Evolutionary conservation across 2,797 vertebrate species (phyloP), one percentile per base, ranked within the genome.

Genomic region (Pseudochromis fuscus): DNA sequence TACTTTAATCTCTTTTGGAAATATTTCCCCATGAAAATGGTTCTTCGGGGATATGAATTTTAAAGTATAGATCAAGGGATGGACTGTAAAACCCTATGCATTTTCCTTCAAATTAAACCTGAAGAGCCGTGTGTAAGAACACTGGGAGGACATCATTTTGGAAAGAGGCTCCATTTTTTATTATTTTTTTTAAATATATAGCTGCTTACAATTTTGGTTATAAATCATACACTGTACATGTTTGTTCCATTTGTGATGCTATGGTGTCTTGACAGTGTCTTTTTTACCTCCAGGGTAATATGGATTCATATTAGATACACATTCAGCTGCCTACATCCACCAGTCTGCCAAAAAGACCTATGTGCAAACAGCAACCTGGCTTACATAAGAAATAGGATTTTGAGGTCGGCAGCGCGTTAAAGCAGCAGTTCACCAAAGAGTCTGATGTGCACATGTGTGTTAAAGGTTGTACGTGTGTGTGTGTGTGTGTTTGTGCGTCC

Each of bases 301-400:
- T 57, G 49, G 69, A 76, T 79, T 87, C 33, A 73, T 51, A 44
- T 19, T 60, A 65, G 61, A 84, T 69, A 60, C 57, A 66, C 27
- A 28, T 79, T 63, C 67, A 84, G 68, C 78, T 84, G 82, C 78
- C 67, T 57, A 66, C 81, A 81, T 75, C 27, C 44, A 70, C 28
- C 38, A n/a, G 38, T 64, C 62, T 82, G 74, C 78, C 81, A 82
- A 74, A 83, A 70, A 63, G 62, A 67, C 66, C 74, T 65, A 82
- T 84, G 77, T 77, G 72, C 77, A 88, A 87, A 86, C 67, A 83
- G 7, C 63, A 74, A 77, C 30, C 66, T 61, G 67, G 52, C 73
- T 85, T 75, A 81, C 42, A 79, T 82, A 87, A 79, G 71, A 82
- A 81, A 85, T 74, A 83, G 72, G 75, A 85, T 90, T 88, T 78